Base-by-base conservation (phyloP, 1,140 invertebrate genomes). In the Diprion similis region DNA sequence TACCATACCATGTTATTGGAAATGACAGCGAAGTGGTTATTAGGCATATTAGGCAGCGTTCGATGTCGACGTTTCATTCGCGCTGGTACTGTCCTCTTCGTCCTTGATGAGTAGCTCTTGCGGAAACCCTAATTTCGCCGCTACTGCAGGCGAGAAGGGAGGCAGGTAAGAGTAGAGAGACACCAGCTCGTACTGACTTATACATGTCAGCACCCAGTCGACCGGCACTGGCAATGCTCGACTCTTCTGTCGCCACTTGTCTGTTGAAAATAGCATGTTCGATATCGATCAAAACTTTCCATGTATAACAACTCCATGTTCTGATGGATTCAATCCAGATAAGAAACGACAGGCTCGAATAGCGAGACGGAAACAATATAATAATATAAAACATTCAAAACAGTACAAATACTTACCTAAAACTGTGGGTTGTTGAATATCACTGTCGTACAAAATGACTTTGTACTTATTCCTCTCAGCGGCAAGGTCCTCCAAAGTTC, bases 171-270 rank as follows among this genome's bases (percentile, higher is more conserved):
- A n/a, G 0, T 68, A 70, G 18, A 84, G 73, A 4, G 80, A 79
- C 24, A 84, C 51, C 68, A 85, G 66, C 73, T 72, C 78, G 69
- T 83, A 86, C 15, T 78, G 80, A 72, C 84, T 79, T 67, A 86
- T 81, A 73, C 84, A 76, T 37, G 85, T 81, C 0, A 84, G 75
- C 3, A 84, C 51, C 85, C 85, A 86, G 17, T 82, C 80, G 51
- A 79, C 71, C 17, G 46, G 47, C 17, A 84, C 68, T 1, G 78
- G 68, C 18, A 83, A 69, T 0, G 81, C 83, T 11, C 51, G 67
- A 0, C 71, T 19, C 66, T 73, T 74, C 10, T 13, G 68, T n/a
- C 71, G 73, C 82, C 82, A 81, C 47, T 69, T 66, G 75, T 75
- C 76, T 80, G 48, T 59, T 59, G 11, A 6, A 59, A 59, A 59